Base-by-base conservation (phyloP, 2,113 vertebrate genomes). In the Eleginops maclovinus region DNA sequence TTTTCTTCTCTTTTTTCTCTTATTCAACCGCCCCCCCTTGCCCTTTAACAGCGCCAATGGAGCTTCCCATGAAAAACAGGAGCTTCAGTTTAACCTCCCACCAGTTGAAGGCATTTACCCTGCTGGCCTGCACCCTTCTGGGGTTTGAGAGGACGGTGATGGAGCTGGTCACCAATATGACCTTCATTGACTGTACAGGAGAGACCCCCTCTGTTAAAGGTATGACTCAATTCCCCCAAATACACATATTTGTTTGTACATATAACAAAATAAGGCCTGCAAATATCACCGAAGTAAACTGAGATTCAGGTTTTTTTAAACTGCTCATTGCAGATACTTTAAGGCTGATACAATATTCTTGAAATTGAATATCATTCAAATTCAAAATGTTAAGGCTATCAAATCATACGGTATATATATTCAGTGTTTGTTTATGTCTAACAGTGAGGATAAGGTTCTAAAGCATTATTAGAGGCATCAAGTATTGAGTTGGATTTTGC, bases 101-200 rank as follows among this genome's bases (percentile, higher is more conserved):
- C 91, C 96, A 97, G 87, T 92, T 99, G 75, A 94, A 81, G 83
- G 95, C 94, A 58, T 93, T 99, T 86, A 95, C 95, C 66, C 93
- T 94, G 77, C 93, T 98, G 60, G 90, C 92, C 81, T 93, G 93
- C 79, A 93, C 93, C 5, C 92, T 98, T 78, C 88, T 98, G 90
- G 84, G 93, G 51, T 93, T 98, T 91, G 98, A 99, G 92, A 93
- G 93, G 66, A 88, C 85, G 40, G 84, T 97, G 55, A 93, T 95
- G 87, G 94, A 97, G 56, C 76, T 97, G 58, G 92, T 93, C 49
- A 82, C 93, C 7, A 95, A 96, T 81, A 87, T 94, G 85, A 93
- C 95, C 65, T 93, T 95, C 50, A 84, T 94, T 50, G 87, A 93
- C 86, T 92, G 91, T 21, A 88, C 92, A 67, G 90, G 79, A 7